Evolutionary conservation across 2,797 vertebrate species (phyloP).

Genomic region (Rallus crepitans): DNA sequence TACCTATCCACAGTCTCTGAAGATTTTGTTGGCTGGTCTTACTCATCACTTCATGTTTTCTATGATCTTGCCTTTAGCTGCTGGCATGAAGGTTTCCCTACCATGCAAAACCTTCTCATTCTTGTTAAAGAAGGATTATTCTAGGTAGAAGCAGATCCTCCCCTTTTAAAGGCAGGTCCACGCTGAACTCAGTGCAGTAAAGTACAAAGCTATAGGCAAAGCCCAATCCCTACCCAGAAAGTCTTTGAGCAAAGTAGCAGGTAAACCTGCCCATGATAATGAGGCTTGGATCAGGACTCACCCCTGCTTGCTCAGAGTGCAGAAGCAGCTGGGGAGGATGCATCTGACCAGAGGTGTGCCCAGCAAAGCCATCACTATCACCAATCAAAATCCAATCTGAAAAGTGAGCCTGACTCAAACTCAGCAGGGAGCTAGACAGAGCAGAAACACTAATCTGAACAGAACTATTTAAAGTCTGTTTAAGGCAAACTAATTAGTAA

Average conservation of each 20-base stretch:
- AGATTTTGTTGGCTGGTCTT: neutral
- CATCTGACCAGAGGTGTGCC: neutral
- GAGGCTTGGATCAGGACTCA: neutral
- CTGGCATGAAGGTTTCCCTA: neutral
- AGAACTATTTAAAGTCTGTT: neutral
- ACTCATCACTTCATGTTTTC: neutral
- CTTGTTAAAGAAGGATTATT: neutral
- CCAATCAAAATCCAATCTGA: neutral
- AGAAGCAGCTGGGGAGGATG: neutral
- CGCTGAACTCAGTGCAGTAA: neutral
- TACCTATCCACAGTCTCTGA: neutral
- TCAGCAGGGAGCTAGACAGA: neutral
- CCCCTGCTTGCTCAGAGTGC: neutral
- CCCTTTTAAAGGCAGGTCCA: neutral
- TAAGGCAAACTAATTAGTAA: neutral
- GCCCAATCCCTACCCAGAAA: neutral
- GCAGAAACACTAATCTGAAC: neutral
- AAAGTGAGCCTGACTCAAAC: neutral
- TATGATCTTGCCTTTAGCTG: neutral
- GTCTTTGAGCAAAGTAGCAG: neutral
- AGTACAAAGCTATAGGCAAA: neutral
- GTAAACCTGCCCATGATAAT: neutral
- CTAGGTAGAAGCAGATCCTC: neutral
- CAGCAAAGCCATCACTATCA: neutral
- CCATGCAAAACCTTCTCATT: neutral